Evolutionary conservation across 2,113 vertebrate species (phyloP), one percentile per base, ranked within the genome.

Genomic region (Labeo catla): DNA sequence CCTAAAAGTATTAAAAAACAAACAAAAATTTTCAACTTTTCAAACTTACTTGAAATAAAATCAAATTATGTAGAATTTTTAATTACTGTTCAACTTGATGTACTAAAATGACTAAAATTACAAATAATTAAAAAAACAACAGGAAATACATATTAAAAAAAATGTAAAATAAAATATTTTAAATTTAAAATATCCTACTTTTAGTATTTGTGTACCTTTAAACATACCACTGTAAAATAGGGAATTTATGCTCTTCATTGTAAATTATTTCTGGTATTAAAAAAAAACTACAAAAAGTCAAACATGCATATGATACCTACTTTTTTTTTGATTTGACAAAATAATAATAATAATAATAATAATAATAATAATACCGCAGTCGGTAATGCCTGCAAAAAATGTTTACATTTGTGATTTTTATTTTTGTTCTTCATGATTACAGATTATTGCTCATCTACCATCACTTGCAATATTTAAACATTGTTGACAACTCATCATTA

Each of bases 401-500:
- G 23, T 65, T 65, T 78, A 61, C 78, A 50, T 74, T 54, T 76
- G 86, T 91, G 72, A 83, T 92, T 90, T 93, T 91, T 89, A 47
- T 90, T 91, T 95, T 95, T 95, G 94, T 89, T 94, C 96, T 97
- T 96, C 93, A 93, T 93, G 95, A 96, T 97, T 98, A 98, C 97
- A 99, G 93, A 94, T 99, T 99, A 99, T 99, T 98, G 97, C 97
- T 99, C 96, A 95, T 97, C 96, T 98, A 98, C 95, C 94, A 96
- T 96, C 96, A 97, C 95, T 97, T 96, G 92, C 92, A 95, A 97
- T 97, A 96, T 95, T 97, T 95, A 95, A 97, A 96, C 93, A 96
- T 90, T 95, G 94, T 95, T 88, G 93, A 94, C 92, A 96, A 95
- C 87, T 93, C 89, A 92, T 93, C 93, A 91, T 94, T 88, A 92